These are phyloP conservation scores for Coenobita brevimanus DNA, from an alignment of 1,140 invertebrate species.

Conservation along the genomic window DNA sequence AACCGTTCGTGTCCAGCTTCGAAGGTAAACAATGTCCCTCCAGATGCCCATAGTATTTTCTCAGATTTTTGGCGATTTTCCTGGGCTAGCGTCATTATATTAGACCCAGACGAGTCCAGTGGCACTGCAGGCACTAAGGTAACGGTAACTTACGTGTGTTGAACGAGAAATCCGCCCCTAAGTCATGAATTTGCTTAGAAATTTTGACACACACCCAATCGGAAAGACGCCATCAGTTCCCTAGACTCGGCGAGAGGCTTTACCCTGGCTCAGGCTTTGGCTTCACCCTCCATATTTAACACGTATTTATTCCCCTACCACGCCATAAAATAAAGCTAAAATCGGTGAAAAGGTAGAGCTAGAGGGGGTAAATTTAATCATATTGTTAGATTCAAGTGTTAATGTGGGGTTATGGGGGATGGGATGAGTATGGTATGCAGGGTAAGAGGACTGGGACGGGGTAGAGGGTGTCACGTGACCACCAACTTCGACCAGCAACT, in stretches of 20 bases:
- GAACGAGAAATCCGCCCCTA: constrained; percentile 36
- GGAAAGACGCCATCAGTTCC: constrained; percentile 61
- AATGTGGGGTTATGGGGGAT: no score
- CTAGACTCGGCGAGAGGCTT: constrained; percentile 22
- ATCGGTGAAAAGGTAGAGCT: no score
- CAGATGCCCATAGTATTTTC: constrained; percentile 36
- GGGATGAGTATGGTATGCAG: no score
- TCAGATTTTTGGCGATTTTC: background rate
- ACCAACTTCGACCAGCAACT: constrained; percentile 28
- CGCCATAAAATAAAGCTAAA: no score
- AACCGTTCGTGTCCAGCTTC: constrained; percentile 18
- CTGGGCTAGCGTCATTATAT: background rate
- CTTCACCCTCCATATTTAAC: background rate
- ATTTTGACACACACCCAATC: constrained; percentile 59
- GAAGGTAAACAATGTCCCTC: constrained; percentile 45
- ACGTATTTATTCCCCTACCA: no score
- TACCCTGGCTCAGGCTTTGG: constrained; percentile 31
- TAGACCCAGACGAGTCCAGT: background rate
- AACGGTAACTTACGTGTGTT: constrained; percentile 43
- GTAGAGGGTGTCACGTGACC: constrained; percentile 19
- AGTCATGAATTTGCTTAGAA: constrained; percentile 61
- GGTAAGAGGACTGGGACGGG: background rate
- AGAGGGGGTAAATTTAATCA: no score
- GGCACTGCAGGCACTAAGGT: background rate
- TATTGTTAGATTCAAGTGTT: no score